Base-by-base conservation (phyloP, 2,113 vertebrate genomes). In the Tauraco erythrolophus region DNA sequence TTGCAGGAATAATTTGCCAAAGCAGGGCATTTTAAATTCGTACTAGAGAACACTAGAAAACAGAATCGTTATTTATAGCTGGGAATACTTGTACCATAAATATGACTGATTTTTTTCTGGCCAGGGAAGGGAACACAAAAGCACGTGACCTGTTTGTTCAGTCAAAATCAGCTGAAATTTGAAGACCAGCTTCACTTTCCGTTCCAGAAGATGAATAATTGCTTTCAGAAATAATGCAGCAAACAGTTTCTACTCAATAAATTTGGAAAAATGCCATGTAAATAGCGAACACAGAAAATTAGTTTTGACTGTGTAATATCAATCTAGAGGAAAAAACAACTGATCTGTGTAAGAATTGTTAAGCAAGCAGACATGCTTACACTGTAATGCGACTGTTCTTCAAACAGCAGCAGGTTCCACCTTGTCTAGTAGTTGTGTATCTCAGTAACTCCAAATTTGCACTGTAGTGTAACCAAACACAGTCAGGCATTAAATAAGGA, bases 31-130 rank as follows among this genome's bases (percentile, higher is more conserved):
- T 94, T 92, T 56, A 86, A 91, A 88, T 92, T 88, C 7, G 0
- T 51, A 71, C 41, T 64, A 85, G 46, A 93, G 83, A 93, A 90
- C 68, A 92, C n/a, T 50, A 86, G 68, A 97, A 95, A 97, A 91
- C 71, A 89, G 76, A 88, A 86, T 31, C 80, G 50, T 80, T 95
- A 96, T 97, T 97, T 95, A 92, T 92, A 96, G 88, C 71, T 84
- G 27, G 53, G 58, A 86, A 77, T 93, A 91, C 60, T 95, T 93
- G 56, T 89, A 95, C 88, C 68, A 93, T 56, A 97, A 96, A 94
- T 88, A 86, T 27, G 31, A 93, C 76, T 69, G 64, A 62, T 62
- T 76, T 84, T 93, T 79, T 92, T 88, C 82, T 86, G 45, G 72
- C 30, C 60, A 58, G 51, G 54, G 65, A 95, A 58, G 51, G 54